Conservation (phyloP, 2,797 vertebrate species). For the Chanos chanos region DNA sequence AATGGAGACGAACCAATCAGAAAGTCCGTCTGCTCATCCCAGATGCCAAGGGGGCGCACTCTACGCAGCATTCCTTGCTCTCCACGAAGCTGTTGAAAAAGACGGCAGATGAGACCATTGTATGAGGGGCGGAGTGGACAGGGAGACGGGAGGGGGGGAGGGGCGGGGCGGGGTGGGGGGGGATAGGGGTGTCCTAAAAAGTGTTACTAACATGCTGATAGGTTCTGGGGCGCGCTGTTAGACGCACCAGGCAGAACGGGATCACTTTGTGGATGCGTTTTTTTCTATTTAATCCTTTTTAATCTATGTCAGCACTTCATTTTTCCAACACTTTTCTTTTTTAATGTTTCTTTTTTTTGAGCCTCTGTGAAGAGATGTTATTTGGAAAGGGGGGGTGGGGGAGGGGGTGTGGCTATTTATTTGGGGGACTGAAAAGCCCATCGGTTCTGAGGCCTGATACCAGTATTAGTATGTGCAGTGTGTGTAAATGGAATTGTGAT, state of each 20-base stretch:
- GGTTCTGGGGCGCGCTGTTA: constrained; percentile 19
- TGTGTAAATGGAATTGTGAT: no score
- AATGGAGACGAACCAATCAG: constrained; percentile 95
- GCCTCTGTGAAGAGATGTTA: constrained; percentile 27
- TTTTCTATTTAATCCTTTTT: constrained; percentile 50
- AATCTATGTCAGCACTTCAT: constrained; percentile 46
- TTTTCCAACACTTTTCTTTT: constrained; percentile 24
- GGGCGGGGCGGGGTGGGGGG: neutral
- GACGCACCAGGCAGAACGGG: constrained; percentile 47
- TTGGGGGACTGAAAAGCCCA: constrained; percentile 19
- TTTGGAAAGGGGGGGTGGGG: constrained; percentile 22
- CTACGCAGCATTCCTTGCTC: constrained; percentile 80
- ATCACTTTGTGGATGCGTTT: constrained; percentile 59
- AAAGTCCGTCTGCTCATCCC: constrained; percentile 87
- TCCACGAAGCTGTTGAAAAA: constrained; percentile 84
- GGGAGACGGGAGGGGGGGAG: neutral
- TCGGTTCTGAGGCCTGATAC: constrained; percentile 16
- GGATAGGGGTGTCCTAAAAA: neutral
- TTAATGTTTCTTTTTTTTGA: constrained; percentile 21
- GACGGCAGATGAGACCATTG: constrained; percentile 82
- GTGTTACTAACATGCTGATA: constrained; percentile 40
- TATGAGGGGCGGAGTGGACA: constrained; percentile 75
- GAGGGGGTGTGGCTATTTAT: constrained; percentile 34
- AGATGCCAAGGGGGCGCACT: constrained; percentile 70
- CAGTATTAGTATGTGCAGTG: constrained; percentile 22